Conservation (phyloP, 2,888 invertebrate genomes). For the Thumatha senex region DNA sequence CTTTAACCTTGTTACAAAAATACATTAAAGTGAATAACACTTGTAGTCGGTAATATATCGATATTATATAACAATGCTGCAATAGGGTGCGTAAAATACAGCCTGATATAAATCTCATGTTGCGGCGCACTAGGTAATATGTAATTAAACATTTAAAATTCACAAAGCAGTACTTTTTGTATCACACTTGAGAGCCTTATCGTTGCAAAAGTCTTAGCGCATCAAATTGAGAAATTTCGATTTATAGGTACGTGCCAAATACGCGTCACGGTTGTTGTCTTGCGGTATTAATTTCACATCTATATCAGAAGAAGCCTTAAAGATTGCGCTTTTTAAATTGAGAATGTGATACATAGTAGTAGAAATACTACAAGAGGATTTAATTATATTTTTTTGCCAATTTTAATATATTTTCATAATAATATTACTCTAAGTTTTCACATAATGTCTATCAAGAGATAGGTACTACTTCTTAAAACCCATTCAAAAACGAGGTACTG, state of each 20-base stretch:
- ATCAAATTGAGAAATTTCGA: constrained; percentile 2
- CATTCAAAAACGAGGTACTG: too few relatives aligned
- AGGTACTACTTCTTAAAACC: too few relatives aligned
- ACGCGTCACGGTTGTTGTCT: background rate
- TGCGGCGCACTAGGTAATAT: constrained; percentile 16
- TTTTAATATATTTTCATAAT: too few relatives aligned
- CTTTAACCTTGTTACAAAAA: constrained; percentile 39
- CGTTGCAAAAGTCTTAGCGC: background rate
- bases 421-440: too few relatives aligned
- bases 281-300: background rate
- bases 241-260: background rate
- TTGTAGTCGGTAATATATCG: constrained; percentile 32
- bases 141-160: constrained; percentile 16
- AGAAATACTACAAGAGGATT: too few relatives aligned
- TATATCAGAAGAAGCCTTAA: background rate
- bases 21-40: constrained; percentile 25
- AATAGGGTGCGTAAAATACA: constrained; percentile 25
- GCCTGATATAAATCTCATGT: constrained; percentile 22
- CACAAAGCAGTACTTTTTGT: constrained; percentile 13
- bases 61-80: constrained; percentile 45
- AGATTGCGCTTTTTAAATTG: too few relatives aligned
- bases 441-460: too few relatives aligned
- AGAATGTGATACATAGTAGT: too few relatives aligned
- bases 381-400: too few relatives aligned
- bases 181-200: constrained; percentile 2